Evolutionary conservation across 2,797 vertebrate genomes (phyloP).

Genomic region (Lophura swinhoii): DNA sequence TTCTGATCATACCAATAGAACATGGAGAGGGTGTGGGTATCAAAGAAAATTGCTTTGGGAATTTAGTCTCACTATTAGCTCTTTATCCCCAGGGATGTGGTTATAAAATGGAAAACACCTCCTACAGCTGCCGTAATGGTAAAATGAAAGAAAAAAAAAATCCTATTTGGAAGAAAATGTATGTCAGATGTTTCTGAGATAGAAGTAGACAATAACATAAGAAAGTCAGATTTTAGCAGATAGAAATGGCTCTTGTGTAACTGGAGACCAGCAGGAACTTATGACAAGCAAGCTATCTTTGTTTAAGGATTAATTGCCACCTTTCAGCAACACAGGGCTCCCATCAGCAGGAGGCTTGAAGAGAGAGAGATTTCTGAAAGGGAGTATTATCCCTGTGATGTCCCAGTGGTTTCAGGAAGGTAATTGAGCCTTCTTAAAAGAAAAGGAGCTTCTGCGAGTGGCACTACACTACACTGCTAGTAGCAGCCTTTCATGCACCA

Average conservation of each 20-base stretch:
- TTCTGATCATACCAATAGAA: conserved; percentile 16
- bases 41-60: conserved; percentile 50
- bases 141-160: neutral
- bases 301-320: conserved; percentile 31
- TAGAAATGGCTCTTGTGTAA: neutral
- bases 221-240: neutral
- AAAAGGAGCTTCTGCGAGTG: neutral
- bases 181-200: neutral
- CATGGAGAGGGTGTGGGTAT: neutral
- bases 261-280: conserved; percentile 11
- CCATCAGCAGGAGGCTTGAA: neutral
- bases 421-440: neutral
- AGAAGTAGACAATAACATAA: neutral
- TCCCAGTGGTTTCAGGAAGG: neutral
- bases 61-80: conserved; percentile 19
- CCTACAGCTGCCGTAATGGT: neutral
- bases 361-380: conserved; percentile 7
- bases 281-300: conserved; percentile 2
- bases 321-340: conserved; percentile 11
- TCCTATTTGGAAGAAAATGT: neutral
- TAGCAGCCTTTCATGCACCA: neutral
- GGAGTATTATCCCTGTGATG: neutral
- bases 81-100: conserved; percentile 11
- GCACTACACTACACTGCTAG: neutral
- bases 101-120: conserved; percentile 34